phyloP scores from a whole-genome alignment of 2,888 invertebrate genomes.

The Drosophila imparisetae region DNA sequence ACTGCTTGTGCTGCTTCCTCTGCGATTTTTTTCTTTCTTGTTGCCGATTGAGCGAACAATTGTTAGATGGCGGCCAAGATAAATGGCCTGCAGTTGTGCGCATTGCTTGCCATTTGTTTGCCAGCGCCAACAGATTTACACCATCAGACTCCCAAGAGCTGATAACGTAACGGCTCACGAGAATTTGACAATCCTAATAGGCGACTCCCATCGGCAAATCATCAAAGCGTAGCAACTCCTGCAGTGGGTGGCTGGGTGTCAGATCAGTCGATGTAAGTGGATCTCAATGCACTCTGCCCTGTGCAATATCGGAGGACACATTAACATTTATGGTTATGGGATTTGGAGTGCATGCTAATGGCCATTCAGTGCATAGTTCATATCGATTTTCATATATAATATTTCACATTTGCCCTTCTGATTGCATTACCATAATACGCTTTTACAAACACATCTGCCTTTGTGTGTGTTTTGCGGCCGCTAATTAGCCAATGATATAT shows the following conservation, averaged over 20 bases:
- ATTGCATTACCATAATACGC: slow-evolving; percentile 60
- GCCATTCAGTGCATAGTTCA: slow-evolving; percentile 61
- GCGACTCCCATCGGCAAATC: slow-evolving; percentile 19
- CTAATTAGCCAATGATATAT: slow-evolving; percentile 55
- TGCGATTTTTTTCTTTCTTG: slow-evolving; percentile 64
- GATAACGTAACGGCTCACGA: slow-evolving; percentile 24
- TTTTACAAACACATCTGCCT: slow-evolving; percentile 35
- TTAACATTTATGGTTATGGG: slow-evolving; percentile 77
- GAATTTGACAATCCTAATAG: slow-evolving; percentile 52
- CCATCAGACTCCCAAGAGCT: slow-evolving; percentile 28
- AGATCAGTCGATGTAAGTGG: neutral
- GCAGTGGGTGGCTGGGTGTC: neutral
- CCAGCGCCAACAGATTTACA: slow-evolving; percentile 50
- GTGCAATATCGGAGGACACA: slow-evolving; percentile 40
- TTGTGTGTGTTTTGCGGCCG: slow-evolving; percentile 28
- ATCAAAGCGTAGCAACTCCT: neutral
- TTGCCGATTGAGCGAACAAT: slow-evolving; percentile 73
- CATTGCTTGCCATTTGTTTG: slow-evolving; percentile 73
- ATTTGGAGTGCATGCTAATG: slow-evolving; percentile 70
- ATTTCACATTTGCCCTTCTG: slow-evolving; percentile 55
- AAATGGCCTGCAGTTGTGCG: slow-evolving; percentile 77
- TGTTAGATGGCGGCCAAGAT: slow-evolving; percentile 67
- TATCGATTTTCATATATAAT: slow-evolving; percentile 65
- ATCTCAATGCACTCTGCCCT: slow-evolving; percentile 5
- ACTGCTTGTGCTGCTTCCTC: slow-evolving; percentile 17